phyloP scores from a whole-genome alignment of 2,797 vertebrate species.

The Lates japonicus region DNA sequence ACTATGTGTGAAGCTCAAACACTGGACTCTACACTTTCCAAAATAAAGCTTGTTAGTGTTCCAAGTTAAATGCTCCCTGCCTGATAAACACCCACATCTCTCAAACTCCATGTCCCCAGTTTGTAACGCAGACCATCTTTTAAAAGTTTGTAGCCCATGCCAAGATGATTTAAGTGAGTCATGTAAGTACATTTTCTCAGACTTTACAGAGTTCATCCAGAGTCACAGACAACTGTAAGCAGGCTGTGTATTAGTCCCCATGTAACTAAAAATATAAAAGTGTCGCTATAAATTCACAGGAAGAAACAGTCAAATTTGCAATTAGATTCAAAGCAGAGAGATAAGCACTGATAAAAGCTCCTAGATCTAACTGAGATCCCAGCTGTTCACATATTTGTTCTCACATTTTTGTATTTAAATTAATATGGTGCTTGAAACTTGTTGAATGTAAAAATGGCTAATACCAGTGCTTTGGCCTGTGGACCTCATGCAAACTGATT shows the following conservation, averaged over 20 bases:
- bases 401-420: neutral
- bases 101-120: neutral
- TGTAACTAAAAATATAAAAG: neutral
- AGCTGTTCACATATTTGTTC: neutral
- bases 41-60: neutral
- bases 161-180: neutral
- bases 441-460: neutral
- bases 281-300: neutral
- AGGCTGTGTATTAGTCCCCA: neutral
- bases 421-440: neutral
- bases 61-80: neutral
- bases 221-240: neutral
- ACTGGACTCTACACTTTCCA: neutral
- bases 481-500: neutral
- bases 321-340: neutral
- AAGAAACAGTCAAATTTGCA: neutral
- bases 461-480: neutral
- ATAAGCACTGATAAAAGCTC: neutral
- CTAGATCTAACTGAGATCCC: neutral
- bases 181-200: neutral
- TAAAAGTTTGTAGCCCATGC: neutral
- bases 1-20: neutral
- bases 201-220: neutral
- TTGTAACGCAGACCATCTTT: neutral
- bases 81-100: constrained; percentile 6